These are phyloP conservation scores for Lophura swinhoii DNA, from an alignment of 2,797 vertebrate genomes.

Conservation along the genomic window DNA sequence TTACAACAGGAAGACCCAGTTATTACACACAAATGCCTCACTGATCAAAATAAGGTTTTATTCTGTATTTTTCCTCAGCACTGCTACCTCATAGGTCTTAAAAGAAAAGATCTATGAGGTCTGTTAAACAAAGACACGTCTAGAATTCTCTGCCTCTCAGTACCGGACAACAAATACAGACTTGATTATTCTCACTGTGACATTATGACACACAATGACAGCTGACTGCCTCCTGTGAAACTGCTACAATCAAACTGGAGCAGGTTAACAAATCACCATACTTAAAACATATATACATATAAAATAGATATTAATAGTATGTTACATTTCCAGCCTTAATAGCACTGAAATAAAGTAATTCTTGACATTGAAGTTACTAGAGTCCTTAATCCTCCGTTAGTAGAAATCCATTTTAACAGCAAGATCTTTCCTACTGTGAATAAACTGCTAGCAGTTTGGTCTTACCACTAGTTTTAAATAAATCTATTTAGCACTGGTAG, in stretches of 20 bases:
- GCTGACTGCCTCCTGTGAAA: not conserved
- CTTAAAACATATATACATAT: not conserved
- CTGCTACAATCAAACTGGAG: not conserved
- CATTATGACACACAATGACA: not conserved
- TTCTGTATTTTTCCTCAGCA: not conserved
- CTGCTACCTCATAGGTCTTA: not conserved
- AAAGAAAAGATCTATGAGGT: not conserved
- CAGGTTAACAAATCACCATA: not conserved
- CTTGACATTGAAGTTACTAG: not conserved
- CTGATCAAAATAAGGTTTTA: slow-evolving; percentile 2
- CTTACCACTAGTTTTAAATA: not conserved
- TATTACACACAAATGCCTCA: slow-evolving; percentile 17
- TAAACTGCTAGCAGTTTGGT: not conserved
- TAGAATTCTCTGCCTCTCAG: not conserved
- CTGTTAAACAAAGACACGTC: not conserved
- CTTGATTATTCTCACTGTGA: not conserved
- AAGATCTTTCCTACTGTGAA: not conserved
- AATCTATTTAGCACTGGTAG: not conserved
- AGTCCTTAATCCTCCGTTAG: not conserved
- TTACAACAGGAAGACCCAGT: slow-evolving; percentile 44
- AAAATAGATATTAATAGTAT: no score
- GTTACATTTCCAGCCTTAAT: not conserved
- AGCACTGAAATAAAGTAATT: not conserved
- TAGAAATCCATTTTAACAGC: not conserved
- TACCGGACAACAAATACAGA: not conserved